These are phyloP conservation scores for Arctopsyche grandis DNA, from an alignment of 1,140 invertebrate species.

Conservation along the genomic window DNA sequence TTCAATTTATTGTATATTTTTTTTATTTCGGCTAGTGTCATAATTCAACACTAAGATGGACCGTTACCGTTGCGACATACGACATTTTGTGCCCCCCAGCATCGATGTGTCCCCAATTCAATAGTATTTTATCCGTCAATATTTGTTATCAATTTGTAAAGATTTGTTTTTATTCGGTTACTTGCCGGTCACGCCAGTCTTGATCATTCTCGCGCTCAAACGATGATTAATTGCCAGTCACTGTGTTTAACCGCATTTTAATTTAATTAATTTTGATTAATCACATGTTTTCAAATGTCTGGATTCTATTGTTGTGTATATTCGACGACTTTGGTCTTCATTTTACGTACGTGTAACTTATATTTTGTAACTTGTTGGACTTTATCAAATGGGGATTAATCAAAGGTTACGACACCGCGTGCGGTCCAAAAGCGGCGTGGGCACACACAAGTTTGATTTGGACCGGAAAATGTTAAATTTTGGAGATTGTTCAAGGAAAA, in stretches of 20 bases:
- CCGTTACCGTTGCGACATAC: background rate
- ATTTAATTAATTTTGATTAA: slow-evolving; percentile 24
- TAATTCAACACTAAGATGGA: slow-evolving; percentile 3
- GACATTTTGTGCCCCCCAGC: background rate
- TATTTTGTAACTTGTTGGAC: no score
- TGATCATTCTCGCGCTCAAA: background rate
- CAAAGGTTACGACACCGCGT: no score
- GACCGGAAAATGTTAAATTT: no score
- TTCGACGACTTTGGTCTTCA: no score
- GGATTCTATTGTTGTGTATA: no score
- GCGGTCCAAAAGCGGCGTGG: no score
- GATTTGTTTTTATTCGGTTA: background rate
- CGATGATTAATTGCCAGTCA: background rate
- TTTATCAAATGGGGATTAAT: no score
- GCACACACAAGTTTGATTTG: no score
- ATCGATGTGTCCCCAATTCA: no score
- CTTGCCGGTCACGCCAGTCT: background rate
- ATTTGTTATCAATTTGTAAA: background rate
- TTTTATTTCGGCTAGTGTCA: background rate
- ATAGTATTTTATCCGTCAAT: background rate
- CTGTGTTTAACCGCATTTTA: slow-evolving; percentile 14
- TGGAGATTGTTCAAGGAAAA: no score
- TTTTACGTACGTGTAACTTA: no score
- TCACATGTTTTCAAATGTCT: background rate
- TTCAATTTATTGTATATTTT: slow-evolving; percentile 31